A percentile compares a stretch with the other conserved stretches of the same genome.
Evolutionary conservation across 2,113 vertebrate genomes (phyloP).

Genomic region (Aphelocoma coerulescens): DNA sequence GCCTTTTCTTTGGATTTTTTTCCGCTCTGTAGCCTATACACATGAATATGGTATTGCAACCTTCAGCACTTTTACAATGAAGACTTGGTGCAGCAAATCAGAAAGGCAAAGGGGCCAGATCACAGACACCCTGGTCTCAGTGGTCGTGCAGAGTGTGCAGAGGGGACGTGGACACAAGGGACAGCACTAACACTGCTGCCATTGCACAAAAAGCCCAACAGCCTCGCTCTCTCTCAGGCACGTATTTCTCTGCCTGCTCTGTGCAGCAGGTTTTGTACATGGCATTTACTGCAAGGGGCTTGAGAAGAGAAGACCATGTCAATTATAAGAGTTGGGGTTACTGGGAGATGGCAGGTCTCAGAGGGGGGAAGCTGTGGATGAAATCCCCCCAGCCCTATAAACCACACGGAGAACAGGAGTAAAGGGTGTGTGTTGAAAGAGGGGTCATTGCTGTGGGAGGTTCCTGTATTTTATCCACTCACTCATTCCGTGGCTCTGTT

Average conservation of each 20-base stretch:
- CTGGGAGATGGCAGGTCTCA: not conserved
- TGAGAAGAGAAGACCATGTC: not conserved
- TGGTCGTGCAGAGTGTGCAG: not conserved
- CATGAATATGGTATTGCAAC: rapidly evolving
- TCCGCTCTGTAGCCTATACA: not conserved
- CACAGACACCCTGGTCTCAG: not conserved
- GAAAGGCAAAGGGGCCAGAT: not conserved
- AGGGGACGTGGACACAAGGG: not conserved
- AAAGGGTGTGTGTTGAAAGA: rapidly evolving
- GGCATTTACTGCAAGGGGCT: not conserved
- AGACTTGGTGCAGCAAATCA: not conserved
- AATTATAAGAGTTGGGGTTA: rapidly evolving
- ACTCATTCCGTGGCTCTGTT: not conserved
- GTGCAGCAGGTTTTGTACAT: not conserved
- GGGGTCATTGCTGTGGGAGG: not conserved
- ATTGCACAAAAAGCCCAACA: not conserved
- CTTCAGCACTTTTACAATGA: not conserved
- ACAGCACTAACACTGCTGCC: not conserved
- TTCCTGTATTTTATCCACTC: not conserved
- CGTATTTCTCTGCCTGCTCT: not conserved
- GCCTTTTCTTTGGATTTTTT: not conserved
- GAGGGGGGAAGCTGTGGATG: not conserved
- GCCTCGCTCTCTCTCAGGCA: not conserved
- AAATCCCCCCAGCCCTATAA: not conserved
- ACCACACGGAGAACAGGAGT: rapidly evolving